These are phyloP conservation scores for Anthrax anthrax DNA, from an alignment of 2,888 invertebrate genomes.

Conservation along the genomic window DNA sequence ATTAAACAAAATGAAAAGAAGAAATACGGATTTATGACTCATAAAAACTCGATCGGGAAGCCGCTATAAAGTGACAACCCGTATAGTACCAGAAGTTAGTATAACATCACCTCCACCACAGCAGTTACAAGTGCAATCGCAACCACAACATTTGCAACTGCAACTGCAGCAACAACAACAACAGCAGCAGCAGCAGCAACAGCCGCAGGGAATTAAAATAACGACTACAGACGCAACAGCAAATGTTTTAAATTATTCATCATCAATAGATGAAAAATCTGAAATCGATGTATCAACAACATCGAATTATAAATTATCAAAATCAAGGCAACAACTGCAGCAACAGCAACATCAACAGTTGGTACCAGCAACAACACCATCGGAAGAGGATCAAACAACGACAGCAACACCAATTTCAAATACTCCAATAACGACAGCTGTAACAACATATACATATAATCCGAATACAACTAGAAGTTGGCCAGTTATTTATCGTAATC, in stretches of 20 bases:
- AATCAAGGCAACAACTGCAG: slow-evolving; percentile 5
- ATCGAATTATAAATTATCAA: background rate
- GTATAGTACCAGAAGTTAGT: slow-evolving; percentile 33
- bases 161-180: slow-evolving; percentile 14
- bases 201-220: slow-evolving; percentile 9
- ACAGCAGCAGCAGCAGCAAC: slow-evolving; percentile 19
- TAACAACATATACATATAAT: slow-evolving; percentile 28
- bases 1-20: slow-evolving; percentile 28
- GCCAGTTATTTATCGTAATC: slow-evolving; percentile 35
- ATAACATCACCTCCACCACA: slow-evolving; percentile 26
- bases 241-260: background rate
- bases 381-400: slow-evolving; percentile 6
- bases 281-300: slow-evolving; percentile 3
- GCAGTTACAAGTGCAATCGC: background rate
- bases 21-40: slow-evolving; percentile 36
- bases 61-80: slow-evolving; percentile 31
- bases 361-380: slow-evolving; percentile 19
- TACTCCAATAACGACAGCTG: slow-evolving; percentile 7
- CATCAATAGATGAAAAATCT: slow-evolving; percentile 4
- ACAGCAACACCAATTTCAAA: background rate
- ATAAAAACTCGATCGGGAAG: slow-evolving; percentile 29
- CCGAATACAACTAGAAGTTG: slow-evolving; percentile 34
- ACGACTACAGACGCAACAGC: background rate
- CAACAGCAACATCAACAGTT: slow-evolving; percentile 15
- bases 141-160: slow-evolving; percentile 5